Percentiles rank a stretch among this genome's conserved stretches.
These are phyloP conservation scores for Gnatocerus cornutus DNA, from an alignment of 2,888 invertebrate species.

Conservation along the genomic window DNA sequence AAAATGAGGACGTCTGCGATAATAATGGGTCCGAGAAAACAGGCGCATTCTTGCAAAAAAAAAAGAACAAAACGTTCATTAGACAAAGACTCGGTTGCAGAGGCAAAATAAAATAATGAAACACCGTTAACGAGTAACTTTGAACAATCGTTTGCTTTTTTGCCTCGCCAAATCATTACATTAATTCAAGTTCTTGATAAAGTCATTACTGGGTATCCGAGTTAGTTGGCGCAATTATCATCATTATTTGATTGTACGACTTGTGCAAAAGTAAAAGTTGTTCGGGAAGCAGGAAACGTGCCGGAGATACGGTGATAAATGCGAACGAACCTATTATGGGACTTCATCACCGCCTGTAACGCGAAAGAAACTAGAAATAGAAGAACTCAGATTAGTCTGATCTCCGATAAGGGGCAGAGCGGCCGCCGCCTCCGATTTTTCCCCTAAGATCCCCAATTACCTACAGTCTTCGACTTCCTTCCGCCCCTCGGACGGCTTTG, in stretches of 20 bases:
- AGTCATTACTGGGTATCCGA: conserved; percentile 65
- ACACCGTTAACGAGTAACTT: conserved; percentile 62
- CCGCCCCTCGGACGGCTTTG: conserved; percentile 57
- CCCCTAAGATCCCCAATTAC: conserved; percentile 61
- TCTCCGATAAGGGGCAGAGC: conserved; percentile 62
- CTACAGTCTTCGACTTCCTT: conserved; percentile 60
- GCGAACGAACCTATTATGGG: conserved; percentile 65
- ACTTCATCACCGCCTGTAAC: conserved; percentile 66
- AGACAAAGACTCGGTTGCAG: conserved; percentile 45
- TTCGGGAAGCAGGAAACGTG: conserved; percentile 62
- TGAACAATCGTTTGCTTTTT: conserved; percentile 62
- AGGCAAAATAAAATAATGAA: conserved; percentile 52
- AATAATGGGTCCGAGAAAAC: conserved; percentile 42
- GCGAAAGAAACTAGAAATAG: conserved; percentile 67
- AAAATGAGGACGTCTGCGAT: conserved; percentile 37
- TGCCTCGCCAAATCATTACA: conserved; percentile 65
- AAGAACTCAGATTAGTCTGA: conserved; percentile 68
- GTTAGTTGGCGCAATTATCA: conserved; percentile 65
- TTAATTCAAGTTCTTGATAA: conserved; percentile 66
- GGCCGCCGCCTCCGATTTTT: conserved; percentile 51
- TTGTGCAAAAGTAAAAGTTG: conserved; percentile 63
- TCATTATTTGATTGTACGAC: conserved; percentile 65
- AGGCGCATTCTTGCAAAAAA: conserved; percentile 34
- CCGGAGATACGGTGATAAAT: conserved; percentile 68
- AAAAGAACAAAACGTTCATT: conserved; percentile 47